These are phyloP conservation scores for Tapirus indicus DNA, from an alignment of 2,797 vertebrate genomes.

Conservation along the genomic window DNA sequence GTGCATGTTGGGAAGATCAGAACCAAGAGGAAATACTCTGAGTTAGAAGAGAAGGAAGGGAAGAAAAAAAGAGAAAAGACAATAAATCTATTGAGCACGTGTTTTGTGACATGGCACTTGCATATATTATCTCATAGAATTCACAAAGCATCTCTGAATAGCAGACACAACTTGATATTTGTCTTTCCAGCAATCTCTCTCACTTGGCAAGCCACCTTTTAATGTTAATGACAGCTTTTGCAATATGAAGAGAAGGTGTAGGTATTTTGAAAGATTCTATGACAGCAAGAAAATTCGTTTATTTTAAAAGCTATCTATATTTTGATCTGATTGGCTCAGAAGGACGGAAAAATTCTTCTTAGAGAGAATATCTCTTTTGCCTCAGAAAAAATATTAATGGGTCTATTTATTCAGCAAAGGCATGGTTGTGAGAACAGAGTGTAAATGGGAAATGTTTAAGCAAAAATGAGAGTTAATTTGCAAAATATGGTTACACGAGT, in stretches of 20 bases:
- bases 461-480: background rate
- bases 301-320: background rate
- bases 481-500: background rate
- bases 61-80: background rate
- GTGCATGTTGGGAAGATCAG: accelerated
- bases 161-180: background rate
- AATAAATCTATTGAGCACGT: background rate
- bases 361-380: background rate
- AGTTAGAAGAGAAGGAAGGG: background rate
- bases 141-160: background rate
- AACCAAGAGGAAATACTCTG: background rate
- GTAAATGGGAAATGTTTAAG: background rate
- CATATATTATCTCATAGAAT: background rate
- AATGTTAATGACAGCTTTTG: background rate
- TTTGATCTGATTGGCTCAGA: background rate
- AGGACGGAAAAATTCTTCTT: background rate
- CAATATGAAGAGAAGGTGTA: background rate
- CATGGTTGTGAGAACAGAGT: background rate
- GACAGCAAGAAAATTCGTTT: background rate
- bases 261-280: conserved; percentile 11
- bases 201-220: background rate
- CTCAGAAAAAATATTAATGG: background rate
- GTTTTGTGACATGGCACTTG: background rate
- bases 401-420: background rate
- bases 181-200: background rate